Base-by-base conservation (phyloP, 2,113 vertebrate species). In the Paedocypris sp. region DNA sequence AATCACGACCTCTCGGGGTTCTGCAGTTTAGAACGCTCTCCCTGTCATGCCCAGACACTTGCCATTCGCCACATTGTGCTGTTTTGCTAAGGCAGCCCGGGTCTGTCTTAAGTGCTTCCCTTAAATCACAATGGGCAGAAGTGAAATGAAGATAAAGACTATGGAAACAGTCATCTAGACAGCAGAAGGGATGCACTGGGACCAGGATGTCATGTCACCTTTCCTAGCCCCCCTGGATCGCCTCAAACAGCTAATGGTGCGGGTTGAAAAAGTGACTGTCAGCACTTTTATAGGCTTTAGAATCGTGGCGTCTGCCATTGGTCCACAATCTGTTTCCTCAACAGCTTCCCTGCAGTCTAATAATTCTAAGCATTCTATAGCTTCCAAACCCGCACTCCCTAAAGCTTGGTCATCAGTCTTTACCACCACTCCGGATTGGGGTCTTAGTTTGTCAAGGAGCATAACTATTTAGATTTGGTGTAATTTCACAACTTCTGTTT, bases 41-140 rank as follows among this genome's bases (percentile, higher is more conserved):
- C 6, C 25, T 54, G 48, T 53, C 42, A 18, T 49, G 12, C 32
- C 15, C 38, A 46, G 38, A 28, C 41, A 16, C 23, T 59, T 43
- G 26, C 46, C 54, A 60, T 71, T 69, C 46, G 20, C 28, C 53
- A 54, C 26, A 4, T 26, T 45, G 53, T 53, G n/a, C n/a, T 66
- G 33, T 67, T 63, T 62, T 66, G 35, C 22, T 13, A 54, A 43
- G 46, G 26, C 53, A 36, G 28, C 16, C 12, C 6, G 23, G 50
- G 49, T 64, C 16, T 67, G 52, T 59, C 60, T 41, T 63, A 60
- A 45, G 56, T 41, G 43, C 67, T 53, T 66, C 59, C 62, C 16
- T 46, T 54, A 60, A 52, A 66, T 67, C 42, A 66, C 50, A 69
- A 54, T 5, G 46, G 70, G 76, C 74, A 82, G 75, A 75, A 75